Evolutionary conservation across 2,113 vertebrate genomes (phyloP), one percentile per base, ranked within the genome.

Genomic region (Merops nubicus): DNA sequence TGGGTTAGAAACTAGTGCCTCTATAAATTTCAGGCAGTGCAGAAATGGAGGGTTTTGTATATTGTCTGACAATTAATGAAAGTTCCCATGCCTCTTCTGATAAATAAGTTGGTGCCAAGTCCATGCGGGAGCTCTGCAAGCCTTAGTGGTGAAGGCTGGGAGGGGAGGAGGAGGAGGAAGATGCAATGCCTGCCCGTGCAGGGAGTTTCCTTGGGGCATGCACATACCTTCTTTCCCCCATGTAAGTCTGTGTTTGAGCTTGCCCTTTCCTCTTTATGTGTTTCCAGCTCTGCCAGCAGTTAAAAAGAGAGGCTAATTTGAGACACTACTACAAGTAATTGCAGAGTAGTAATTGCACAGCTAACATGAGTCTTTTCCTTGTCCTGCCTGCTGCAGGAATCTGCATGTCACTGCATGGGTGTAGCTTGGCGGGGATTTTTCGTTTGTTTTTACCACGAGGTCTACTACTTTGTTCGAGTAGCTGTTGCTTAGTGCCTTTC

Each of bases 31-130:
- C 95, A 94, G 93, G 9, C 5, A 2, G 68, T 74, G 65, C 34
- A 80, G 89, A 95, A 92, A 68, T 54, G 68, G 68, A 89, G 75
- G 59, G 82, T 26, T 29, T 90, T 85, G 80, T 83, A 28, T 68
- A 48, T 68, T 63, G 43, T 25, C 80, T 94, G 84, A 56, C 67
- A 93, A 91, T 97, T 97, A 91, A 87, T 93, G 75, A 42, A 91
- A 97, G 85, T 91, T 85, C 36, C 42, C 3, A 5, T 83, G 77
- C 69, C 92, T 97, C 85, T 86, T 91, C 59, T 88, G 88, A 88
- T 96, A 97, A 97, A 94, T 96, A 95, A 85, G 85, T 88, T n/a
- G 77, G 95, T 96, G 96, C 94, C 89, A 89, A 91, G 62, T 85
- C 80, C 56, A 43, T 77, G 23, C 11, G 2, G 93, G 89, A 95